phyloP scores from a whole-genome alignment of 2,888 invertebrate species.

The Zygothrica quintamaculata region DNA sequence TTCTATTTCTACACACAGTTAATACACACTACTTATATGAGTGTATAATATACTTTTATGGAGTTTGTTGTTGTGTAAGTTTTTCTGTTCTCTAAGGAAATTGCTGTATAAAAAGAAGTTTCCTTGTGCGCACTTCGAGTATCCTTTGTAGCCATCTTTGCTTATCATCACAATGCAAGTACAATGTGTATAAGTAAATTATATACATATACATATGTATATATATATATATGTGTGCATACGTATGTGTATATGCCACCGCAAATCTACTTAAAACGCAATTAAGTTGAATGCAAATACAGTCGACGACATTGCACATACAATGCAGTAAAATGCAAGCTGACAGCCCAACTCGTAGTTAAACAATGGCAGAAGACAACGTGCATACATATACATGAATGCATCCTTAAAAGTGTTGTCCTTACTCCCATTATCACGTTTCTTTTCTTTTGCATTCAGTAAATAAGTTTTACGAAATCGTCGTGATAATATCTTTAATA shows the following conservation, averaged over 20 bases:
- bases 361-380: conserved; percentile 61
- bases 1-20: neutral
- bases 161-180: conserved; percentile 9
- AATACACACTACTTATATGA: neutral
- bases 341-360: conserved; percentile 44
- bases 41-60: neutral
- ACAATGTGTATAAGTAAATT: conserved; percentile 4
- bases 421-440: neutral
- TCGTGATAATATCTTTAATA: conserved; percentile 42
- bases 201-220: neutral
- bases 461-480: conserved; percentile 31
- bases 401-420: conserved; percentile 4
- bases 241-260: conserved; percentile 52
- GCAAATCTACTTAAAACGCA: conserved; percentile 81
- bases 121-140: conserved; percentile 2
- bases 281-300: conserved; percentile 80
- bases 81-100: conserved; percentile 18
- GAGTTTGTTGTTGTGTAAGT: conserved; percentile 22
- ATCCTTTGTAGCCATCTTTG: conserved; percentile 10
- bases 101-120: conserved; percentile 24
- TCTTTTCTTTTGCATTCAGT: conserved; percentile 2
- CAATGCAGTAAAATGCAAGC: conserved; percentile 43
- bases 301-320: conserved; percentile 41
- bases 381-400: conserved; percentile 25
- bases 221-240: conserved; percentile 9